Conservation (phyloP, 2,113 vertebrate species). For the Neolamprologus brichardi region DNA sequence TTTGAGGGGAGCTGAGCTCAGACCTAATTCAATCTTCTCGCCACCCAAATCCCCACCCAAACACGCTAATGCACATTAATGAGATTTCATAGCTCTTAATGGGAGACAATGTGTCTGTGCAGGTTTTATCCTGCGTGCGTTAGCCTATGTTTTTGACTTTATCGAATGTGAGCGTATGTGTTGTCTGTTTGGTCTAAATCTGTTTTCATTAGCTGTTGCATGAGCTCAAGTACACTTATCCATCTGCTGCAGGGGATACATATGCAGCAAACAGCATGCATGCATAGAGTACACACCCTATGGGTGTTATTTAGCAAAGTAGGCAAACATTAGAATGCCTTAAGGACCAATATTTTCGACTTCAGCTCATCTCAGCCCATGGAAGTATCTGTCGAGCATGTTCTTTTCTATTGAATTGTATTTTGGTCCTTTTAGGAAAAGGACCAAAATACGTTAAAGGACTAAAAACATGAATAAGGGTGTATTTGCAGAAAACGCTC, state of each 20-base stretch:
- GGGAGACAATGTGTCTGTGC: constrained; percentile 45
- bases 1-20: constrained; percentile 39
- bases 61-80: constrained; percentile 64
- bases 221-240: constrained; percentile 15
- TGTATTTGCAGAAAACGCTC: neutral
- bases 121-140: neutral
- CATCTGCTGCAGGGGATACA: constrained; percentile 27
- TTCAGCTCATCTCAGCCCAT: neutral
- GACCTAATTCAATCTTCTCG: constrained; percentile 57
- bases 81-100: constrained; percentile 63
- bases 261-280: neutral
- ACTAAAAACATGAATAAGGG: neutral
- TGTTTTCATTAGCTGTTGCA: constrained; percentile 30
- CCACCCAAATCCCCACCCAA: constrained; percentile 53
- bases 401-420: neutral
- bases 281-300: neutral
- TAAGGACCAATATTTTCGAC: neutral
- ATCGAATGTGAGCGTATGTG: neutral
- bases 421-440: neutral
- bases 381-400: neutral
- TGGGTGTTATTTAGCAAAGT: neutral
- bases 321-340: neutral
- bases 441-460: neutral
- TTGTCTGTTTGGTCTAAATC: constrained; percentile 27
- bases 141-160: neutral